Conservation (phyloP, 2,888 invertebrate species). For the Ophioninae sp. region DNA sequence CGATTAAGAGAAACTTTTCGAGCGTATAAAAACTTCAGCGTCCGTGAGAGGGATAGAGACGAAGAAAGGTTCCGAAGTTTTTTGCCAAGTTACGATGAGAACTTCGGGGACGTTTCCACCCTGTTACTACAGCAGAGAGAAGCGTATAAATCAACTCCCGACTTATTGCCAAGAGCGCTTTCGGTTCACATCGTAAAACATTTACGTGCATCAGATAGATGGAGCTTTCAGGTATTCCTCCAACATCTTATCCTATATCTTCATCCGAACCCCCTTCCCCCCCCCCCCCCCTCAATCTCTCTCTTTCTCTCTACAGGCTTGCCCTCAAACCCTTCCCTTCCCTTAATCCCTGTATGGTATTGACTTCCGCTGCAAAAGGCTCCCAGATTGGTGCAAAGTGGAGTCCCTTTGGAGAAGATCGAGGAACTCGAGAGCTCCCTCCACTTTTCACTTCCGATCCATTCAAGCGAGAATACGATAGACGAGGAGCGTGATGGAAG, state of each 20-base stretch:
- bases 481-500: not conserved
- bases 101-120: constrained; percentile 33
- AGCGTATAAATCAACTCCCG: constrained; percentile 49
- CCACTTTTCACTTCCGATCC: constrained; percentile 42
- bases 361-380: constrained; percentile 18
- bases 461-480: constrained; percentile 3
- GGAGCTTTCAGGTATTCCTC: constrained; percentile 23
- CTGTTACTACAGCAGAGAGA: constrained; percentile 5
- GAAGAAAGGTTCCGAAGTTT: constrained; percentile 23
- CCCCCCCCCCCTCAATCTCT: not conserved
- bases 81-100: constrained; percentile 40
- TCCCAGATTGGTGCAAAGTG: constrained; percentile 26
- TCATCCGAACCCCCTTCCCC: not conserved
- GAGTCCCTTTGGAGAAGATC: not conserved
- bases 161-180: constrained; percentile 48
- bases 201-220: constrained; percentile 50
- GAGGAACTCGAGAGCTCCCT: not conserved
- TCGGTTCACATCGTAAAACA: constrained; percentile 51
- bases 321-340: not conserved
- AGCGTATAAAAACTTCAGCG: constrained; percentile 23
- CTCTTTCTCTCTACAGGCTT: not conserved
- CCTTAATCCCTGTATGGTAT: constrained; percentile 17
- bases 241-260: not conserved
- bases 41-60: not conserved
- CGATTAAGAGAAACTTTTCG: constrained; percentile 44